Base-by-base conservation (phyloP, 53 echinoderm and acorn worm genomes). In the Arbacia lixula region DNA sequence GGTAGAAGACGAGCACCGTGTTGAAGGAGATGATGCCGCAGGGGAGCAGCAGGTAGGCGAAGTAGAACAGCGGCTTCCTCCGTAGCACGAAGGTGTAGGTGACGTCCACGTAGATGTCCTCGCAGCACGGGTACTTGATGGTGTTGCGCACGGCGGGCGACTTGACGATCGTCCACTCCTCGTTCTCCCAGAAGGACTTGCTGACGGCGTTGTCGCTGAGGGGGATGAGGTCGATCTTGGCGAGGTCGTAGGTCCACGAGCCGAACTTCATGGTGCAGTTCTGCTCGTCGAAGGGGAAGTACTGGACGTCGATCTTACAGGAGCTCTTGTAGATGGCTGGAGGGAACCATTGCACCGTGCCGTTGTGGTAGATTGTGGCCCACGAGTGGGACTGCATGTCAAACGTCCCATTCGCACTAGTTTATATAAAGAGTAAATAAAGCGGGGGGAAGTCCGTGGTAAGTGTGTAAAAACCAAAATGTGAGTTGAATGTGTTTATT, bases 201-300 rank as follows among this genome's bases (percentile, higher is more conserved):
- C 92, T 87, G 58, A 81, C 86, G 2, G 89, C 87, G 51, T 53
- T 88, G 6, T 84, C 85, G 62, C 60, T 72, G 22, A 87, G 73
- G 17, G 98, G 93, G 57, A 90, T 88, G 21, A 98, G 80, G 83
- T 98, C 94, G 16, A 98, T 80, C 54, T 86, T 83, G 20, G 76
- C 82, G 12, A 71, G 77, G 62, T 92, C 92, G 87, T 98, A 93
- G 33, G 92, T 82, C 98, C 98, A 98, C 3, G 94, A 94, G n/a
- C 98, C 98, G 33, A 98, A 98, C 69, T 98, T 98, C 67, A 98
- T 81, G 64, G 71, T 73, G 80, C 98, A 98, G 21, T 61, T 85
- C 75, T 98, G 98, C 60, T 98, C 98, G 81, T 98, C 98, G 57
- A 98, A 98, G 32, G 98, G 98, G 32, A 94, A 98, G 86, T 92